A percentile compares a stretch with the other conserved stretches of the same genome.
Conservation (phyloP, 1,140 invertebrate genomes). For the Cotesia vestalis region DNA sequence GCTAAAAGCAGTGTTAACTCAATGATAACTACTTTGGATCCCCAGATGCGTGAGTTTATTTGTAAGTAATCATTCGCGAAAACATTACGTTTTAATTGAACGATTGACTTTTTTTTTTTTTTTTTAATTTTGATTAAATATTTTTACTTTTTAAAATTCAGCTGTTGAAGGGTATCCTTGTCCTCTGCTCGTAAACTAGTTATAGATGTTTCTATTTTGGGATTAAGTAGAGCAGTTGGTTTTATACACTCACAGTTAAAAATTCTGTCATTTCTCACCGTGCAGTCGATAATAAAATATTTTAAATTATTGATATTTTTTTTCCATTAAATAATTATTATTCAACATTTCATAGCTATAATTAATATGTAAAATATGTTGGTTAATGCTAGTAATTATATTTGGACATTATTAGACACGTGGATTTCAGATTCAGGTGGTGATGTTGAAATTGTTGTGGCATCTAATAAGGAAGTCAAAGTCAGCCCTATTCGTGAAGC, state of each 20-base stretch:
- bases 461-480: conserved; percentile 81
- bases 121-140: neutral
- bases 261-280: conserved; percentile 8
- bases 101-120: neutral
- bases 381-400: conserved; percentile 23
- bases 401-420: conserved; percentile 28
- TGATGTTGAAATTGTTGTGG: conserved; percentile 78
- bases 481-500: conserved; percentile 82
- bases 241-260: neutral
- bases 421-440: conserved; percentile 77
- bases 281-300: too few relatives aligned
- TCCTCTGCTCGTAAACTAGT: too few relatives aligned
- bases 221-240: too few relatives aligned
- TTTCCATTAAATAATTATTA: neutral
- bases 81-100: neutral
- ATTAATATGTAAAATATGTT: conserved; percentile 31
- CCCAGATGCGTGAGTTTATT: conserved; percentile 89
- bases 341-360: neutral
- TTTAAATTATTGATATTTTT: conserved; percentile 18
- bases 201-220: too few relatives aligned
- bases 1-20: conserved; percentile 85
- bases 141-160: neutral
- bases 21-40: conserved; percentile 88
- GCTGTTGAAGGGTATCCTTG: too few relatives aligned
- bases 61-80: conserved; percentile 69